phyloP scores from a whole-genome alignment of 2,113 vertebrate species.

The Dipodomys ordii region DNA sequence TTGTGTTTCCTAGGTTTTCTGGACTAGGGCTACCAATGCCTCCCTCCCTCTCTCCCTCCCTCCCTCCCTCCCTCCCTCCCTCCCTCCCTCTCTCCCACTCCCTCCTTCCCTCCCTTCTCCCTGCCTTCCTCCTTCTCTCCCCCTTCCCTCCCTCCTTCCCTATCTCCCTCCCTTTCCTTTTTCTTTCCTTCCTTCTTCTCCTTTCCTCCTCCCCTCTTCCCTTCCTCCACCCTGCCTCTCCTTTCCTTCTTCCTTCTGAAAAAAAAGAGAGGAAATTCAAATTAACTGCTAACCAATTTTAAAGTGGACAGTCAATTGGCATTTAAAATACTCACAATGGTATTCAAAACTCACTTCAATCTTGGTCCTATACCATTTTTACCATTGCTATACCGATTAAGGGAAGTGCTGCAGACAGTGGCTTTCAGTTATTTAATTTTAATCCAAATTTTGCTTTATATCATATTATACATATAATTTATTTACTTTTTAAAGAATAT shows the following conservation, averaged over 20 bases:
- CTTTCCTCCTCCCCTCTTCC: too few species aligned
- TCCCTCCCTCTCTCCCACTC: too few species aligned
- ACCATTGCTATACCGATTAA: background rate
- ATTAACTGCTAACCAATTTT: background rate
- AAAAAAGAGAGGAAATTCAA: background rate
- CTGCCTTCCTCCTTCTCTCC: too few species aligned
- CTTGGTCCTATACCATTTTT: background rate
- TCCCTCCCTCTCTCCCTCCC: too few species aligned
- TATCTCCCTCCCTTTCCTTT: too few species aligned
- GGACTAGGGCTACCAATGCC: background rate
- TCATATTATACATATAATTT: too few species aligned
- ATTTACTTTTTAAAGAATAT: background rate
- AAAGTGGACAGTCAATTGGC: too few species aligned
- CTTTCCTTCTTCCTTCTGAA: background rate
- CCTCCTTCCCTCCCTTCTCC: too few species aligned
- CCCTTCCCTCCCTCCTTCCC: too few species aligned
- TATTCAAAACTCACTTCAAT: fast-evolving
- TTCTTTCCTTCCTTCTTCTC: too few species aligned
- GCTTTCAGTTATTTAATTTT: background rate
- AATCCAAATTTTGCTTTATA: too few species aligned
- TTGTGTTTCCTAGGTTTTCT: background rate
- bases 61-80: too few species aligned
- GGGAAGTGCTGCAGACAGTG: background rate
- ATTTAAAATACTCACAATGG: fast-evolving
- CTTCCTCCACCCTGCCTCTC: background rate